Percentiles rank a stretch among this genome's conserved stretches.
phyloP scores from a whole-genome alignment of 1,140 invertebrate species.

The Lerema accius region DNA sequence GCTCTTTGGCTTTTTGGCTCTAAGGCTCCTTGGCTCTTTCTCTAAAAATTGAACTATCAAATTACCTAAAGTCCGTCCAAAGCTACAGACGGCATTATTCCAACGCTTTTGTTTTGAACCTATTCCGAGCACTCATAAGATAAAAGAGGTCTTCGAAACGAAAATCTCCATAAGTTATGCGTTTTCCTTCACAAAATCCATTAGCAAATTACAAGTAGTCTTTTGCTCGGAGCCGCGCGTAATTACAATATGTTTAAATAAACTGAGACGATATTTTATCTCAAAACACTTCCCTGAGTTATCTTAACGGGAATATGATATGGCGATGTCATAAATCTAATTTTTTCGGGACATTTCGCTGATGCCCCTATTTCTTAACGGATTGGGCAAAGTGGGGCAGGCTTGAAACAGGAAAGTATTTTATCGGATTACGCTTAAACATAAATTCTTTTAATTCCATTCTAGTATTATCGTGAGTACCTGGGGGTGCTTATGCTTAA shows the following conservation, averaged over 20 bases:
- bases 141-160: slow-evolving; percentile 22
- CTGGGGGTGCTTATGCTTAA: no score
- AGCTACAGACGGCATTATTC: slow-evolving; percentile 19
- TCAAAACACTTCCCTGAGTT: slow-evolving; percentile 30
- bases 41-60: slow-evolving; percentile 22
- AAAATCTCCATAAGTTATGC: slow-evolving; percentile 26
- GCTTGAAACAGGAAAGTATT: no score
- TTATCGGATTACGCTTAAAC: no score
- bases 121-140: slow-evolving; percentile 25
- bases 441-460: no score
- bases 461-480: no score
- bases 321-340: slow-evolving; percentile 23
- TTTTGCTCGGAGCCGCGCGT: slow-evolving; percentile 6
- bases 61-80: slow-evolving; percentile 11
- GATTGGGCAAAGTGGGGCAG: neutral
- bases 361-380: slow-evolving; percentile 13
- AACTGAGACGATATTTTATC: slow-evolving; percentile 32
- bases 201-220: slow-evolving; percentile 27
- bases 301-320: slow-evolving; percentile 24
- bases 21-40: no score
- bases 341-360: slow-evolving; percentile 16
- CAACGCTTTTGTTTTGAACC: slow-evolving; percentile 13
- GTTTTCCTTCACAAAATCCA: slow-evolving; percentile 35
- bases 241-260: slow-evolving; percentile 36
- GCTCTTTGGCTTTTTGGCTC: no score